Base-by-base conservation (phyloP, 2,888 invertebrate genomes). In the Scotopteryx bipunctaria region DNA sequence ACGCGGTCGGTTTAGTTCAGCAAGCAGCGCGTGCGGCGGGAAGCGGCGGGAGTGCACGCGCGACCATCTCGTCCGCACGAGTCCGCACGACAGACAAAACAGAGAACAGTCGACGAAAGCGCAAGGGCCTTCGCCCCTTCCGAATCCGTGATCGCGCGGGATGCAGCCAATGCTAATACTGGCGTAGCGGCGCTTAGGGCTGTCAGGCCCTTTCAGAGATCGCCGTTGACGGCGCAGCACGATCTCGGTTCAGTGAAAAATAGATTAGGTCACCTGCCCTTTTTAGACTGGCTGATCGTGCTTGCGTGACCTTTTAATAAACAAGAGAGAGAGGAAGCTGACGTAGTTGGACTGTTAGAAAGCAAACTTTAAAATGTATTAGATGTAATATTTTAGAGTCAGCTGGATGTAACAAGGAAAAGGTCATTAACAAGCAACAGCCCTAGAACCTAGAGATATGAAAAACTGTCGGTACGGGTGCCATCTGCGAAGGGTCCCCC, bases 91-190 rank as follows among this genome's bases (percentile, higher is more conserved):
- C 85, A 88, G 86, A 84, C 82, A 76, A 76, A 76, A 76, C 76
- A 69, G 68, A 66, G 67, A 75, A 76, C 75, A 69, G 66, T 65
- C 67, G 73, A 70, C 77, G 77, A 82, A 82, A 82, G 76, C 81
- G 73, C 76, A 73, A 81, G 86, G 85, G 85, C 84, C 83, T 81
- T 82, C 81, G 83, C 83, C 89, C 88, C 86, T 87, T 86, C 87
- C 83, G 86, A 85, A 81, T 78, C 81, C 78, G 78, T 86, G 86
- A 83, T 82, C 86, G 83, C 79, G 78, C 76, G 83, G 82, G 87
- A 89, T 88, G 86, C 87, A 86, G 83, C 76, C 73, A 83, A 83
- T 83, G 81, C 78, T 83, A 83, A 86, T 80, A 80, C 76, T 29
- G 32, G 43, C 42, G 31, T 23, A 6, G 8, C 19, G 29, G 31